phyloP scores from a whole-genome alignment of 2,888 invertebrate species.

The Drosophila tanythrix region DNA sequence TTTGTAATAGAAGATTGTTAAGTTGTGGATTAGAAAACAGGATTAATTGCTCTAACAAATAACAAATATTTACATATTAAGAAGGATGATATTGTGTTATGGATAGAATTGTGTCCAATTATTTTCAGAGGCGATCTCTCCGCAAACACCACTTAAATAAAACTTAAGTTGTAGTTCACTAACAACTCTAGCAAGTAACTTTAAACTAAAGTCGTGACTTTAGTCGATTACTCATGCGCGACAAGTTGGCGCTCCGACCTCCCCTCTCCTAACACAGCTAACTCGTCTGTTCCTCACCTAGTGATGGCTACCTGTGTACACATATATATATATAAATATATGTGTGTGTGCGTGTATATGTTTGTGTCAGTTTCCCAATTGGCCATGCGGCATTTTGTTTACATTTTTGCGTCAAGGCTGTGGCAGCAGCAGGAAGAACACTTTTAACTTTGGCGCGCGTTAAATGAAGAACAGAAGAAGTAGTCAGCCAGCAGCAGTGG shows the following conservation, averaged over 20 bases:
- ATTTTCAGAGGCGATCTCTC: background rate
- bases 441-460: slow-evolving; percentile 43
- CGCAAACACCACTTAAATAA: background rate
- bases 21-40: background rate
- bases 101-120: background rate
- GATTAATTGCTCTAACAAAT: background rate
- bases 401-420: slow-evolving; percentile 67
- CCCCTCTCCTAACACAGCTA: background rate
- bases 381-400: slow-evolving; percentile 69
- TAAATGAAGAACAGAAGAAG: slow-evolving; percentile 31
- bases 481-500: background rate
- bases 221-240: slow-evolving; percentile 71
- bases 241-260: slow-evolving; percentile 33
- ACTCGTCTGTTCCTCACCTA: slow-evolving; percentile 20
- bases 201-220: slow-evolving; percentile 64
- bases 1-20: background rate
- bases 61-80: background rate
- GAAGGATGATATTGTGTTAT: too few relatives aligned
- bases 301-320: slow-evolving; percentile 11
- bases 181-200: background rate
- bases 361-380: slow-evolving; percentile 48
- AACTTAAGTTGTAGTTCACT: background rate
- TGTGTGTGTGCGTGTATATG: slow-evolving; percentile 14
- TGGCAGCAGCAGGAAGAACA: slow-evolving; percentile 26
- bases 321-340: background rate